A percentile compares a stretch with the other conserved stretches of the same genome.
These are phyloP conservation scores for Heliconius eleuchia DNA, from an alignment of 1,140 invertebrate species.

Conservation along the genomic window DNA sequence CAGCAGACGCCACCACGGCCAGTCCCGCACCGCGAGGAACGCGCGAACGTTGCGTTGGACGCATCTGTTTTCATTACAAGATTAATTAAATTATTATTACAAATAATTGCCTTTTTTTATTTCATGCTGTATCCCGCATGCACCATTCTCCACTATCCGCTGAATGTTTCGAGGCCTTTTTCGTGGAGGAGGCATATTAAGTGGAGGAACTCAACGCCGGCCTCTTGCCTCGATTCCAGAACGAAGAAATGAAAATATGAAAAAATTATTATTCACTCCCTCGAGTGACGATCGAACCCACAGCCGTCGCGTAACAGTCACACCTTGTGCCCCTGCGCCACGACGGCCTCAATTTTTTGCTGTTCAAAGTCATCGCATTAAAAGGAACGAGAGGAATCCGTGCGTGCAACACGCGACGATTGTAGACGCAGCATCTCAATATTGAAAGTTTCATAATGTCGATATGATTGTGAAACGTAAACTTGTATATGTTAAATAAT, in stretches of 20 bases:
- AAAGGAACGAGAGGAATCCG: neutral
- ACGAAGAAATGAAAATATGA: neutral
- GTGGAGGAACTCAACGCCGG: too few species aligned
- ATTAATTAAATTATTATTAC: neutral
- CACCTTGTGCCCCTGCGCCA: too few species aligned
- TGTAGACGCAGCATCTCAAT: neutral
- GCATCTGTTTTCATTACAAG: slow-evolving; percentile 77
- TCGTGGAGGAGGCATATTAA: too few species aligned
- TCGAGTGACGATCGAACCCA: too few species aligned
- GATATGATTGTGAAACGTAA: neutral
- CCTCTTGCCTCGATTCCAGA: neutral
- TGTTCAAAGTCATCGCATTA: neutral
- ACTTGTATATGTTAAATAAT: neutral
- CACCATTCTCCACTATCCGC: too few species aligned
- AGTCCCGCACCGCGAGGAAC: slow-evolving; percentile 93
- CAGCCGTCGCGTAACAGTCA: too few species aligned
- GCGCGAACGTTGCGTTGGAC: slow-evolving; percentile 96
- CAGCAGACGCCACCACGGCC: slow-evolving; percentile 97
- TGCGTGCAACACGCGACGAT: neutral
- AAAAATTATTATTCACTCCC: too few species aligned
- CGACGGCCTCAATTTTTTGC: neutral
- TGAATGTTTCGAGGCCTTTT: too few species aligned
- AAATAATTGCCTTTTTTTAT: too few species aligned
- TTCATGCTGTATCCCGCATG: too few species aligned
- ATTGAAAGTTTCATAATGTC: slow-evolving; percentile 7